Evolutionary conservation across 2,888 invertebrate species (phyloP), one percentile per base, ranked within the genome.

Genomic region (Pristionchus entomophagus): DNA sequence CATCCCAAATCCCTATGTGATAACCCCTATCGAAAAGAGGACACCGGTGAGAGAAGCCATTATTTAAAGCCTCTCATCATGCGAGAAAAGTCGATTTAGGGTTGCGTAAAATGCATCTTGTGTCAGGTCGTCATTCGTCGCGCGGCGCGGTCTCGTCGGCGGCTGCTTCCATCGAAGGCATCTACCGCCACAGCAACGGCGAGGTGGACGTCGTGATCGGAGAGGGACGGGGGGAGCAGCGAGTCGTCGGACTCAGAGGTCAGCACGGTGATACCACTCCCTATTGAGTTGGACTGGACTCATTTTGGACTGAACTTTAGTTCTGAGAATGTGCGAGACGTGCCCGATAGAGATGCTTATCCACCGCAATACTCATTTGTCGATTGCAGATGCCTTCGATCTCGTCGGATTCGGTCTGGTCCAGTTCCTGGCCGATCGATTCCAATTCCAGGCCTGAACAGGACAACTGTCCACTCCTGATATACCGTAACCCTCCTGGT

Each of bases 331-430:
- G n/a, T n/a, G n/a, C n/a, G n/a, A n/a, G n/a, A n/a, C n/a, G 45
- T 45, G 45, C 8, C 45, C 14, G 45, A 45, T 6, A 45, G 45
- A 69, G 22, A 69, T 29, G 29, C 29, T 2, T 29, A 8, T n/a
- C 32, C 38, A 22, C 22, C 12, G 4, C 35, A 32, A 22, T 12
- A 26, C 4, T n/a, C 22, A 59, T 26, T n/a, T 59, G 2, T 49
- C 29, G 0, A 17, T n/a, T 81, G 35, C 81, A 81, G 81, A 81
- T 29, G 81, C 81, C 22, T 32, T 19, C 81, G 81, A 81, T 6
- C 5, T 56, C 53, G 56, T 19, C 8, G 81, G 81, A 0, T 81
- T 32, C 35, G 35, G 38, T 0, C 81, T 81, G 29, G 81, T 81
- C 1, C 81, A 81, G 35, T 81, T 41, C 41, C 38, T 81, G 10